A percentile compares a stretch with the other conserved stretches of the same genome.
Evolutionary conservation across 1,140 invertebrate species (phyloP).

Genomic region (Aethina tumida): DNA sequence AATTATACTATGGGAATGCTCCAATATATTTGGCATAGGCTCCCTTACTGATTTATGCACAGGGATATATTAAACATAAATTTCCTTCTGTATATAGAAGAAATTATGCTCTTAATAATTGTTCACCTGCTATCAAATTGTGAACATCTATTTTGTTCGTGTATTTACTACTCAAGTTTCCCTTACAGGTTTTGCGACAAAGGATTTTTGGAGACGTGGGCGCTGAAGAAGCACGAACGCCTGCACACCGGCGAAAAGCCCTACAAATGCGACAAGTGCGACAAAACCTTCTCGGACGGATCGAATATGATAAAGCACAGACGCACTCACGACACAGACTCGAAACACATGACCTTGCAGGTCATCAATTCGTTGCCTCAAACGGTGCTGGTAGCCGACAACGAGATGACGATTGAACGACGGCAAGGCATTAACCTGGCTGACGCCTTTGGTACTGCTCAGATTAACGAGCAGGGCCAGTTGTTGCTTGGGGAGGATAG

Average conservation of each 20-base stretch:
- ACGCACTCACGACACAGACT: constrained; percentile 13
- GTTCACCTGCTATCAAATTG: no score
- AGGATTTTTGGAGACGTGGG: constrained; percentile 55
- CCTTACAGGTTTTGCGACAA: constrained; percentile 44
- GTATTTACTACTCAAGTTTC: no score
- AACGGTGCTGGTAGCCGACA: not conserved
- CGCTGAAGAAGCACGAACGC: constrained; percentile 56
- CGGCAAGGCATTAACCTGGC: constrained; percentile 2
- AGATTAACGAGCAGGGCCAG: no score
- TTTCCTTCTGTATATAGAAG: no score
- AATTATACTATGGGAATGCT: no score
- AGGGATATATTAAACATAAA: no score
- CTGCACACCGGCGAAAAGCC: constrained; percentile 67
- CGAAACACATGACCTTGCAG: not conserved
- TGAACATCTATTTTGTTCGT: no score
- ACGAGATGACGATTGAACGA: no score
- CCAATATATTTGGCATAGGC: no score
- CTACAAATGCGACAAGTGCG: constrained; percentile 62
- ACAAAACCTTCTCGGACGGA: constrained; percentile 61
- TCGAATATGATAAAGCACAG: constrained; percentile 57
- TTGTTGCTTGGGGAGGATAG: constrained; percentile 26
- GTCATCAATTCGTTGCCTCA: no score
- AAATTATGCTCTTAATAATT: no score
- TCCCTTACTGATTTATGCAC: no score
- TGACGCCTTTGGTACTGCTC: constrained; percentile 2